Conservation (phyloP, 2,888 invertebrate species). For the Trichogramma dendrolimi region DNA sequence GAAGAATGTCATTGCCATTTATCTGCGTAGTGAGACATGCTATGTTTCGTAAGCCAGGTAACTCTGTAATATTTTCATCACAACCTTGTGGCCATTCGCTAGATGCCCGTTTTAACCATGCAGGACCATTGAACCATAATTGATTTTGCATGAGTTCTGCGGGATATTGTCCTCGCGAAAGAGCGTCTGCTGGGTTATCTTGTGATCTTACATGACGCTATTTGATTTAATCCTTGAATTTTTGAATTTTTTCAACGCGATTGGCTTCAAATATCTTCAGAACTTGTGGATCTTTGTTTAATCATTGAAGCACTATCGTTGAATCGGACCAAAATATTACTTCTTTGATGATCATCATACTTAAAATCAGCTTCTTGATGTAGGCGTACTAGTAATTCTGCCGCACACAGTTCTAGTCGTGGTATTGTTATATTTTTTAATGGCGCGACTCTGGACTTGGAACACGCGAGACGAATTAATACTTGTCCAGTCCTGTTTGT, state of each 20-base stretch:
- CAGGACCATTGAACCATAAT: slow-evolving; percentile 1
- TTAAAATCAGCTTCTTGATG: too few relatives aligned
- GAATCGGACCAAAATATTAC: neutral
- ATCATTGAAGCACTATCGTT: neutral
- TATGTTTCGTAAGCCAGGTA: neutral
- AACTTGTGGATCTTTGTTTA: neutral
- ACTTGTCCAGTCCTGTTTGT: too few relatives aligned
- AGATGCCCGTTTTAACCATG: neutral
- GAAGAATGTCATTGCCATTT: too few relatives aligned
- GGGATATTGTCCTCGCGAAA: neutral
- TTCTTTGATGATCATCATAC: neutral
- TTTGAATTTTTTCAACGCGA: neutral
- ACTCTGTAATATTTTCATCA: neutral
- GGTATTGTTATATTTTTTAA: neutral
- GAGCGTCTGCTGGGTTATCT: neutral
- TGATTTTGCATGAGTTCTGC: neutral
- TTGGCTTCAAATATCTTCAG: neutral
- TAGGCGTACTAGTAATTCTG: neutral
- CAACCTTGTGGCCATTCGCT: neutral
- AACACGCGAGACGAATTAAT: neutral
- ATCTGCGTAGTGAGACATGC: too few relatives aligned
- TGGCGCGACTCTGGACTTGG: slow-evolving; percentile 2
- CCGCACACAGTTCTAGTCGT: neutral
- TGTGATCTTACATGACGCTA: neutral
- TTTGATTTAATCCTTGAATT: neutral